phyloP scores from a whole-genome alignment of 2,797 vertebrate genomes.

The Anguilla obscura region DNA sequence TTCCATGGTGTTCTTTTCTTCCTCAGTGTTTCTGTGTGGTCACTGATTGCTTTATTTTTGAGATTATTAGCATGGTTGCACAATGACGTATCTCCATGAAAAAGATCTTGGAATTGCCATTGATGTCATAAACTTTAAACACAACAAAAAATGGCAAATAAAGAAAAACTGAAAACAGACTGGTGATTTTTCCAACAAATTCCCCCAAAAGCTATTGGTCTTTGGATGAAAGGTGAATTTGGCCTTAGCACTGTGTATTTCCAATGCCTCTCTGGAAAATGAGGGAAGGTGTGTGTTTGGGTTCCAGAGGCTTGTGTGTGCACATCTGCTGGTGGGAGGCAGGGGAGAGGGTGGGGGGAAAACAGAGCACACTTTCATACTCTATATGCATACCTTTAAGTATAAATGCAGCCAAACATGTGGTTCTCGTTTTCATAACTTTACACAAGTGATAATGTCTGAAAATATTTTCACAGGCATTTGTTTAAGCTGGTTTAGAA shows the following conservation, averaged over 20 bases:
- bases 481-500: slow-evolving; percentile 33
- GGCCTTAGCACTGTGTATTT: slow-evolving; percentile 25
- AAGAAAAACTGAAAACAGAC: slow-evolving; percentile 45
- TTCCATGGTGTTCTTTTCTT: background rate
- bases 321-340: slow-evolving; percentile 51
- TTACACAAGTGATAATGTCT: slow-evolving; percentile 54
- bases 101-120: slow-evolving; percentile 44
- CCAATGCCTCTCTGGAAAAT: slow-evolving; percentile 41
- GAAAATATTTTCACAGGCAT: slow-evolving; percentile 48
- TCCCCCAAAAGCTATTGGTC: slow-evolving; percentile 30
- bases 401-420: slow-evolving; percentile 50
- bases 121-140: background rate
- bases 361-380: slow-evolving; percentile 54
- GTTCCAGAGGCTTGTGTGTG: slow-evolving; percentile 54
- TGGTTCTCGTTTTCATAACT: slow-evolving; percentile 57
- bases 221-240: background rate
- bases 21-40: background rate
- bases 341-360: slow-evolving; percentile 56
- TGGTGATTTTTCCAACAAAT: slow-evolving; percentile 54
- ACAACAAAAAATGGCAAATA: slow-evolving; percentile 19
- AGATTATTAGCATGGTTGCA: background rate
- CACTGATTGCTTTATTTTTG: background rate
- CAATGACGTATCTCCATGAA: background rate
- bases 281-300: slow-evolving; percentile 46
- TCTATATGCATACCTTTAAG: slow-evolving; percentile 46